phyloP scores from a whole-genome alignment of 2,888 invertebrate species.

The Argyresthia albistria region DNA sequence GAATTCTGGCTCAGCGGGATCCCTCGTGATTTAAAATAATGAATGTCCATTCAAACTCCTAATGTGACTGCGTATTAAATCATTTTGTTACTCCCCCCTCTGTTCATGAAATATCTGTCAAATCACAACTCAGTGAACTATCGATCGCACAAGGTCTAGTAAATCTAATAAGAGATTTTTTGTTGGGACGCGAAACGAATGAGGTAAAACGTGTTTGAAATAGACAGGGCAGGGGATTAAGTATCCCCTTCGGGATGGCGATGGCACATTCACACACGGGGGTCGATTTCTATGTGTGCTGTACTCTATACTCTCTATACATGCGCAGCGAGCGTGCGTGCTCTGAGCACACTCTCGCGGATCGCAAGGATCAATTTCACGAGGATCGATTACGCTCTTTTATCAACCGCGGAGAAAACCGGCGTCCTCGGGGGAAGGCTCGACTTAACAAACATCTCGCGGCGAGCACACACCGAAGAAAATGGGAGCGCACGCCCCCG shows the following conservation, averaged over 20 bases:
- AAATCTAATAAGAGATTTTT: slow-evolving; percentile 65
- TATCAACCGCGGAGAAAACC: slow-evolving; percentile 15
- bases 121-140: slow-evolving; percentile 42
- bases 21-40: background rate
- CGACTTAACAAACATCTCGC: slow-evolving; percentile 5
- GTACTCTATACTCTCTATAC: slow-evolving; percentile 11
- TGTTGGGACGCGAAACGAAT: slow-evolving; percentile 61
- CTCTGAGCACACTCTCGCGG: slow-evolving; percentile 34
- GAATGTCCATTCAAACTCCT: background rate
- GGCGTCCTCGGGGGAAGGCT: slow-evolving; percentile 19
- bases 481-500: background rate
- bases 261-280: slow-evolving; percentile 15
- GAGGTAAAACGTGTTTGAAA: slow-evolving; percentile 71
- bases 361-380: slow-evolving; percentile 54
- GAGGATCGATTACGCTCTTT: slow-evolving; percentile 55
- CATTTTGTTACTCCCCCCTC: background rate
- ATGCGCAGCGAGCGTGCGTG: slow-evolving; percentile 29
- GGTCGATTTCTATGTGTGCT: slow-evolving; percentile 13
- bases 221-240: slow-evolving; percentile 71
- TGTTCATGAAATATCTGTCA: slow-evolving; percentile 26
- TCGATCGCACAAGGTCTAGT: slow-evolving; percentile 47
- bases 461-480: slow-evolving; percentile 1
- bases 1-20: background rate
- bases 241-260: slow-evolving; percentile 45
- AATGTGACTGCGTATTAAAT: background rate